Base-by-base conservation (phyloP, 1,140 invertebrate genomes). In the Planococcus citri region DNA sequence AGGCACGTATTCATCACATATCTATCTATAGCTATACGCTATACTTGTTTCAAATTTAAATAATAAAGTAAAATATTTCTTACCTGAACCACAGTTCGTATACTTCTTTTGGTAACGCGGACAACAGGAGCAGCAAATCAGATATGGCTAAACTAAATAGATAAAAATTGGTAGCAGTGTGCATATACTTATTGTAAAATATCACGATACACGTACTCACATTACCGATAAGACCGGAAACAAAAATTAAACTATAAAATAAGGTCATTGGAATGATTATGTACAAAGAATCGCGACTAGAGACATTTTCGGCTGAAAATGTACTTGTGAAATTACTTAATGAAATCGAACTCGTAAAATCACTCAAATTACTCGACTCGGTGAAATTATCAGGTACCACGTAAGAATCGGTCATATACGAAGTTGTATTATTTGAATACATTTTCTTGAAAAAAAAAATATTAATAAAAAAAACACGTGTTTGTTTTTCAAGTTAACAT, bases 121-220 rank as follows among this genome's bases (percentile, higher is more conserved):
- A 86, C 0, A 91, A 75, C 20, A 98, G 82, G 3, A 97, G 80
- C 9, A 98, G 78, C 24, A 98, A 82, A 78, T 98, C 96, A 0
- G 94, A 95, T 57, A 97, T 81, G 6, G 95, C 94, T 74, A 98
- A 81, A 57, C 74, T 75, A 69, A 76, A 96, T 58, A 97, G 81
- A 76, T 97, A 97, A 75, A 91, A 95, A 77, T 97, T 97, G 12
- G 91, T 94, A 0, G 91, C 89, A 0, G 90, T 93, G 76, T 94
- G 91, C 89, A 97, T 92, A n/a, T 87, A 89, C 76, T 90, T 90
- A 78, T 96, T 96, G 73, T 87, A 83, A 24, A 88, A 83, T 68
- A 98, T 97, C 10, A 98, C 94, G 58, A 96, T 82, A 77, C 94
- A 97, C 6, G 94, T 97, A 76, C 88, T 89, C 8, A 95, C 80